Evolutionary conservation across 2,888 invertebrate genomes (phyloP).

Genomic region (Odontothrips loti): DNA sequence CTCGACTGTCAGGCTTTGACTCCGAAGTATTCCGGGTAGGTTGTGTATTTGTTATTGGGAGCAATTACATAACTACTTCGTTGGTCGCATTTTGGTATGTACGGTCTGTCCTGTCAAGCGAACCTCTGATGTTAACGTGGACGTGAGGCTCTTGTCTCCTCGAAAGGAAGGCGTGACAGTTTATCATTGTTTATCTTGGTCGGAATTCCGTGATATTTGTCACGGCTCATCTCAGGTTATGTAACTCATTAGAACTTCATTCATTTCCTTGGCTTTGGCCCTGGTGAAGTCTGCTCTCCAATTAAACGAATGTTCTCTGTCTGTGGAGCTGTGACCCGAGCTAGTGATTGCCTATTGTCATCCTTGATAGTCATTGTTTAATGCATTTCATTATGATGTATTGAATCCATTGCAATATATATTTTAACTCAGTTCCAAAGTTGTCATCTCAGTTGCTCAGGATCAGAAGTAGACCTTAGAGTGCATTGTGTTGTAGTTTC

Average conservation of each 20-base stretch:
- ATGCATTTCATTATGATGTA: not conserved
- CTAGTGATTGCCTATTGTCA: not conserved
- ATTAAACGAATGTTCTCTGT: too few species aligned
- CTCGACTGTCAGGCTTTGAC: slow-evolving; percentile 21
- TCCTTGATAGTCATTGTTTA: not conserved
- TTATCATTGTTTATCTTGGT: not conserved
- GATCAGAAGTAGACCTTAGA: too few species aligned
- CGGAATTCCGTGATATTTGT: not conserved
- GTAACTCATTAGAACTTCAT: not conserved
- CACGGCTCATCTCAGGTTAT: not conserved
- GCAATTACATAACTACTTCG: slow-evolving; percentile 15
- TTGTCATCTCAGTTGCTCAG: not conserved
- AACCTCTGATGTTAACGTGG: not conserved
- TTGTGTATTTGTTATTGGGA: slow-evolving; percentile 22
- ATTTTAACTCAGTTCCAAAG: not conserved
- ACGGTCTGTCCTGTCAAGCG: not conserved
- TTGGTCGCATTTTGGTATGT: slow-evolving; percentile 1
- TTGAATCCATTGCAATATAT: not conserved
- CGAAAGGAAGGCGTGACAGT: not conserved
- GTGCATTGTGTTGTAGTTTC: too few species aligned
- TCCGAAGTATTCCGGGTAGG: slow-evolving; percentile 11
- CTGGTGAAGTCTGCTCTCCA: too few species aligned
- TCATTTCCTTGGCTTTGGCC: not conserved
- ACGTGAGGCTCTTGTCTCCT: not conserved
- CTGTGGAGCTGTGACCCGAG: too few species aligned